These are phyloP conservation scores for Drosophila falleni DNA, from an alignment of 2,888 invertebrate genomes.

Conservation along the genomic window DNA sequence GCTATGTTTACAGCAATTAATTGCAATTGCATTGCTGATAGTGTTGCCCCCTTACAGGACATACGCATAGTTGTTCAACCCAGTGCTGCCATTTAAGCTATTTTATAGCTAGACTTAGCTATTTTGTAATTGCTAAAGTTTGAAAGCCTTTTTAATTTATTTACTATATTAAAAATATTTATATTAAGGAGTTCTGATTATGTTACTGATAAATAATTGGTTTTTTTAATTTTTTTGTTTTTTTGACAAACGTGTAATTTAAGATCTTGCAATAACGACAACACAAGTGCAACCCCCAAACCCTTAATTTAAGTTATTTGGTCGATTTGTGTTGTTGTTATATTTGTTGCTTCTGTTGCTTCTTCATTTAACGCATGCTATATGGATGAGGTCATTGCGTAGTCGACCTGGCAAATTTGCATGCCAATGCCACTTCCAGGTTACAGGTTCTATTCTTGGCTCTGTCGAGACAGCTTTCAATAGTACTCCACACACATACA, in stretches of 20 bases:
- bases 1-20: conserved; percentile 1
- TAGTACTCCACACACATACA: conserved; percentile 6
- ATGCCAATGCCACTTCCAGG: conserved; percentile 34
- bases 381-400: conserved; percentile 71
- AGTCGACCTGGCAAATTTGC: conserved; percentile 44
- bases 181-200: too few species aligned
- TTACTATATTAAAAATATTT: not conserved
- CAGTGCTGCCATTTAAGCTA: not conserved
- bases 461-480: conserved; percentile 11
- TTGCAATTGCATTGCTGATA: not conserved
- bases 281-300: not conserved
- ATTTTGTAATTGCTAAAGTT: not conserved
- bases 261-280: not conserved
- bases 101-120: not conserved
- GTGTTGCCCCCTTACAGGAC: not conserved
- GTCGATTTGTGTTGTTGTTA: conserved; percentile 22
- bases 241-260: not conserved
- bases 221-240: not conserved
- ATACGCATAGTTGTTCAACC: not conserved
- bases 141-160: not conserved
- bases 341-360: conserved; percentile 48
- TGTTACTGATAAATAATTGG: not conserved
- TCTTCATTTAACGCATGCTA: conserved; percentile 18
- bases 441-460: conserved; percentile 44
- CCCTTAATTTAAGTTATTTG: conserved; percentile 18